Evolutionary conservation across 2,797 vertebrate genomes (phyloP), one percentile per base, ranked within the genome.

Genomic region (Spea hammondii): DNA sequence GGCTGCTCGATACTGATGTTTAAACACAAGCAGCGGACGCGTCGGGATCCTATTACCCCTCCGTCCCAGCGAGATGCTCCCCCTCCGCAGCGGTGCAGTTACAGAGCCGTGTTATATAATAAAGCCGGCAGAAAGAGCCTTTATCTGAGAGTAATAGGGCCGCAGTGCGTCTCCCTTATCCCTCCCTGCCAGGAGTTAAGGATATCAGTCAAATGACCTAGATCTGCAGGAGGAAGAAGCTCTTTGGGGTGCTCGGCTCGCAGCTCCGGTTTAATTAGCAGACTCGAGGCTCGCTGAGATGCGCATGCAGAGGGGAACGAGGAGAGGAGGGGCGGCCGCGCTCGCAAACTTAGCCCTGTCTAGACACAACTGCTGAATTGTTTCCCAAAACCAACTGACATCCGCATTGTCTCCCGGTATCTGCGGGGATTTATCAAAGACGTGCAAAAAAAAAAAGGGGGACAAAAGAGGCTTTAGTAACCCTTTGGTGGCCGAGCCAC

Each of bases 121-220:
- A 60, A 50, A 80, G 44, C 47, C 55, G 13, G 54, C 66, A 70
- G 78, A 75, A 46, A 62, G 70, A 48, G 54, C 60, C 71, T 49
- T 51, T 59, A 74, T 70, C 55, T 62, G 17, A 69, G 55, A 67
- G 54, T 62, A 74, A 53, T 54, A 64, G 45, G 65, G 77, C 45
- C 77, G n/a, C 51, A 46, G 46, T 70, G 17, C 47, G 54, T 55
- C 13, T 59, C 47, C 70, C 17, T 10, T 49, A 47, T 12, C 55
- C 70, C 65, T 68, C 65, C 12, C 65, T 44, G 49, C 65, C 48
- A 17, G 32, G 71, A 53, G 80, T 83, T 85, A 82, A 84, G 81
- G 77, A 85, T 65, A 82, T 86, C 90, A 89, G 87, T 89, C 87
- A 89, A 90, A 86, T 86, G 86, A 89, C 89, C 89, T 88, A 89